Evolutionary conservation across 2,113 vertebrate genomes (phyloP).

Genomic region (Picathartes gymnocephalus): DNA sequence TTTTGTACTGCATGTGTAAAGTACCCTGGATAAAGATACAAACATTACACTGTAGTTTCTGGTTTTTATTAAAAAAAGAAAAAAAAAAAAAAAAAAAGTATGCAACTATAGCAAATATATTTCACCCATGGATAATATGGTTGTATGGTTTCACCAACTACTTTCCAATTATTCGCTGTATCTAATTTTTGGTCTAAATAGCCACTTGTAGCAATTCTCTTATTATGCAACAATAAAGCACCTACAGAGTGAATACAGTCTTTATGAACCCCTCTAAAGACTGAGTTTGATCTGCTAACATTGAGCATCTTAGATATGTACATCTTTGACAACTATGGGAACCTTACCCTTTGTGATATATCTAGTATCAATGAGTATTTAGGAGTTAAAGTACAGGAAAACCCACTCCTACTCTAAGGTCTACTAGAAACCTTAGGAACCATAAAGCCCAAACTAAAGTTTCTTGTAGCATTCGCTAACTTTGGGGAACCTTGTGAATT

Average conservation of each 20-base stretch:
- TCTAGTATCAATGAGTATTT: not conserved
- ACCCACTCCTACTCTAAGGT: not conserved
- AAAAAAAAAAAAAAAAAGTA: not conserved
- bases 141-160: not conserved
- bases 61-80: not conserved
- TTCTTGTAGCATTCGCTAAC: not conserved
- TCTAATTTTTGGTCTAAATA: not conserved
- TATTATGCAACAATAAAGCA: not conserved
- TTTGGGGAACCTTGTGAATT: slow-evolving; percentile 27
- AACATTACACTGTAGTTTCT: not conserved
- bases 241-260: not conserved
- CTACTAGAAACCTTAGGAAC: slow-evolving; percentile 34
- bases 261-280: not conserved
- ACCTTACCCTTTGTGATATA: not conserved
- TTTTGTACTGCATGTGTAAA: not conserved
- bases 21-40: not conserved
- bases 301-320: not conserved
- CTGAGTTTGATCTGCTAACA: not conserved
- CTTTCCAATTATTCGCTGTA: not conserved
- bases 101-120: not conserved
- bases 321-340: not conserved
- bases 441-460: not conserved
- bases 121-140: not conserved
- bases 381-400: not conserved
- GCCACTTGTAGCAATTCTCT: not conserved